Percentiles rank a stretch among this genome's conserved stretches.
These are phyloP conservation scores for Sprattus sprattus DNA, from an alignment of 2,113 vertebrate genomes.

Conservation along the genomic window DNA sequence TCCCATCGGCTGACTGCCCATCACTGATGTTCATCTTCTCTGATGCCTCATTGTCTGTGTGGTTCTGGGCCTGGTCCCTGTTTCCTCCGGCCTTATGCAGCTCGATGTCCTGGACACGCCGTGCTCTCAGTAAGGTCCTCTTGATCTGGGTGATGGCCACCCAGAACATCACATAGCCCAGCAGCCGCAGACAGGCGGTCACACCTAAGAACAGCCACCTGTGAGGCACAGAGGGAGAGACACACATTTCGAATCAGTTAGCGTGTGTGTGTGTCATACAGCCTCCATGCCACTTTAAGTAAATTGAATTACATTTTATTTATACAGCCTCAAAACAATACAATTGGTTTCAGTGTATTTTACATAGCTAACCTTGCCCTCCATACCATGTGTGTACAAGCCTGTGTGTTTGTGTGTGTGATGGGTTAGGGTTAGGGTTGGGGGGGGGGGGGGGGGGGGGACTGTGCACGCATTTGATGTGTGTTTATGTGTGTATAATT, in stretches of 20 bases:
- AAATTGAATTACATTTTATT: too few relatives aligned
- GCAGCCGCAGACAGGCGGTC: not conserved
- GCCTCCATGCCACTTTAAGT: not conserved
- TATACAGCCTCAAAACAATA: too few relatives aligned
- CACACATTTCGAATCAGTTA: not conserved
- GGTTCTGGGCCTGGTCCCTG: not conserved
- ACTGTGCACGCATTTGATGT: not conserved
- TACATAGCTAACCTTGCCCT: too few relatives aligned
- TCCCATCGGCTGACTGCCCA: not conserved
- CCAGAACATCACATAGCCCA: constrained; percentile 34
- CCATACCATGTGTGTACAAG: not conserved
- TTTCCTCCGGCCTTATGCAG: not conserved
- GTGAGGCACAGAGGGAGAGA: not conserved
- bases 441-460: too few relatives aligned
- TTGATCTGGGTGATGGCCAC: constrained; percentile 27
- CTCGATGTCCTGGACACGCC: not conserved
- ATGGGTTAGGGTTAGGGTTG: too few relatives aligned
- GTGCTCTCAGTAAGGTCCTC: not conserved
- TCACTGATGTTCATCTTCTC: not conserved
- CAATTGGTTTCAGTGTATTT: too few relatives aligned
- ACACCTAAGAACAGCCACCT: constrained; percentile 46
- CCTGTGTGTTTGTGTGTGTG: not conserved
- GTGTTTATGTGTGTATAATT: too few relatives aligned
- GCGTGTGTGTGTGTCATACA: not conserved
- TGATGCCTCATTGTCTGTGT: not conserved